Evolutionary conservation across 2,113 vertebrate species (phyloP), one percentile per base, ranked within the genome.

Genomic region (Dissostichus mawsoni): DNA sequence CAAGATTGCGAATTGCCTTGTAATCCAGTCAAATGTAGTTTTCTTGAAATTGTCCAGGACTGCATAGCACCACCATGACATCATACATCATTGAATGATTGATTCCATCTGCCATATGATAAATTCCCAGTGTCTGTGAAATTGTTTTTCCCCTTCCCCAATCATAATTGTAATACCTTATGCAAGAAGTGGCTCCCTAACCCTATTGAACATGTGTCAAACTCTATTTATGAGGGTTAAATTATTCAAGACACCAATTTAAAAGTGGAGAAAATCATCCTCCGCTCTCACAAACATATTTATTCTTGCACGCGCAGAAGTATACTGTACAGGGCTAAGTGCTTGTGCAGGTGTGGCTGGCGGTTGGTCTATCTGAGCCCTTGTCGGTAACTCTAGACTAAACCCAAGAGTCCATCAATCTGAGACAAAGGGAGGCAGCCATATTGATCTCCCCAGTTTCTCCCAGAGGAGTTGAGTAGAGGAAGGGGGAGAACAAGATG

Each of bases 351-450:
- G 88, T 87, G 89, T 68, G 77, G 80, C 75, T 14, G 18, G 45
- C 29, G 1, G 33, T 8, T 29, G 67, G 81, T 87, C 84, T 76
- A 76, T 90, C 80, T 25, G 47, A 86, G 86, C 89, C 80, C 51
- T 75, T 58, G 75, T 89, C 74, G 90, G 93, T 92, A 93, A 94
- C 86, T 84, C 85, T 87, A 94, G 84, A 92, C 90, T 62, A 64
- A 85, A 86, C 87, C 85, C 91, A 85, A 67, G 88, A 92, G 90
- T 89, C 88, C 79, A 84, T 92, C 87, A 83, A 69, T 77, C 62
- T 66, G 76, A 92, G 90, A 80, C 84, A 45, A 72, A 73, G 70
- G 72, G 78, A 84, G 75, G 89, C 89, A 83, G 87, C 82, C 84
- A 75, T 92, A 94, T 94, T 90, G 93, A 94, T 94, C 87, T 23